These are phyloP conservation scores for Hyles lineata DNA, from an alignment of 2,888 invertebrate genomes.

Conservation along the genomic window DNA sequence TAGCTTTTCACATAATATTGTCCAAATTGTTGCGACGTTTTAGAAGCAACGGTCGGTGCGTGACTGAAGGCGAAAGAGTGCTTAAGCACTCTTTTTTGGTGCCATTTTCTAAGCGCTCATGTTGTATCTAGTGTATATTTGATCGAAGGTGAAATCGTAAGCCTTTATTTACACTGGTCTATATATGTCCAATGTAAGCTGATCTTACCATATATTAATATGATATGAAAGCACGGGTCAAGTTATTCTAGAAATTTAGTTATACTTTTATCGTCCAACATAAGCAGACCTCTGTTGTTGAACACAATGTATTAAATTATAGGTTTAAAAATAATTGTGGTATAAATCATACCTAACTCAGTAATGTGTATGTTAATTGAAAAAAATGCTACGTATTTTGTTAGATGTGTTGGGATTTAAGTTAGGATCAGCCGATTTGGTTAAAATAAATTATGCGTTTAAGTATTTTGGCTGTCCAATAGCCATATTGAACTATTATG, in stretches of 20 bases:
- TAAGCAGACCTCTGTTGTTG: neutral
- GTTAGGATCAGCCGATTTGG: constrained; percentile 9
- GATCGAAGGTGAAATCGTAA: constrained; percentile 1
- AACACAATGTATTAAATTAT: neutral
- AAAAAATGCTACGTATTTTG: constrained; percentile 20
- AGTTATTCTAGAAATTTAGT: neutral
- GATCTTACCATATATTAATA: neutral
- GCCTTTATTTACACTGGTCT: constrained; percentile 14
- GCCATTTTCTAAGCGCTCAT: too few relatives aligned
- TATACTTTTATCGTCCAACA: neutral
- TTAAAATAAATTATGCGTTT: neutral
- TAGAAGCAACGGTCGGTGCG: too few relatives aligned
- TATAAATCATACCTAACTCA: constrained; percentile 11
- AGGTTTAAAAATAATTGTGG: constrained; percentile 9
- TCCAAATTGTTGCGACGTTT: too few relatives aligned
- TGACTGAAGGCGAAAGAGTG: too few relatives aligned
- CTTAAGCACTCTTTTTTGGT: too few relatives aligned
- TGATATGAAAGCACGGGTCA: neutral
- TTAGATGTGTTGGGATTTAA: constrained; percentile 23
- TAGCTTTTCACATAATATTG: too few relatives aligned
- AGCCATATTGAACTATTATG: neutral
- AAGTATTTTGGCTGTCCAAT: neutral
- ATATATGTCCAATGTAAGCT: neutral
- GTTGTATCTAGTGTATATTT: too few relatives aligned
- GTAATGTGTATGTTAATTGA: constrained; percentile 24